Evolutionary conservation across 2,888 invertebrate species (phyloP).

Genomic region (Caenorhabditis virilis): DNA sequence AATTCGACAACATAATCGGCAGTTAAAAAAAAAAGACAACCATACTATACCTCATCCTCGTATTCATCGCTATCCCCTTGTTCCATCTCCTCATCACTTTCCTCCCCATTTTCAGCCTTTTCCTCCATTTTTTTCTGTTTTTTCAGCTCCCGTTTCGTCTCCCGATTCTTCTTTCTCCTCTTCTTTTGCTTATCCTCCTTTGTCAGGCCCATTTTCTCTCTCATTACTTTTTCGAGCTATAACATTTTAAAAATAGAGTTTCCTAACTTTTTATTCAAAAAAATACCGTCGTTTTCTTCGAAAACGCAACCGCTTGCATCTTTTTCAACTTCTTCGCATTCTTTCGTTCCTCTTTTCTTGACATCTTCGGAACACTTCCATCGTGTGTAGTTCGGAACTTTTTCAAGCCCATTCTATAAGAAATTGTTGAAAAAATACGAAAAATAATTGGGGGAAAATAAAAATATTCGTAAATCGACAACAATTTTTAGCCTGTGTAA

Average conservation of each 20-base stretch:
- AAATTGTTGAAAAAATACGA: too few relatives aligned
- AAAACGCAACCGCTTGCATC: slow-evolving; percentile 42
- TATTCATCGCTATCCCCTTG: slow-evolving; percentile 3
- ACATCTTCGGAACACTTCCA: slow-evolving; percentile 3
- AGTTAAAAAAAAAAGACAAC: too few relatives aligned
- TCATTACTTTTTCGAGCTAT: slow-evolving; percentile 48
- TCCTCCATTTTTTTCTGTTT: slow-evolving; percentile 15
- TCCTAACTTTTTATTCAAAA: not conserved
- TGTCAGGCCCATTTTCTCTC: slow-evolving; percentile 32
- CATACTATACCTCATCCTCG: slow-evolving; percentile 1
- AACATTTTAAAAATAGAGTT: slow-evolving; percentile 4
- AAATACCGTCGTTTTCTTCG: slow-evolving; percentile 26
- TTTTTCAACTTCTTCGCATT: slow-evolving; percentile 51
- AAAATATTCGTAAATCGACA: too few relatives aligned
- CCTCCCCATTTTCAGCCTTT: slow-evolving; percentile 3
- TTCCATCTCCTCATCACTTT: slow-evolving; percentile 15
- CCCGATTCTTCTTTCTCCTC: slow-evolving; percentile 29
- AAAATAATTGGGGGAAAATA: not conserved
- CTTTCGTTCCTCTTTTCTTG: slow-evolving; percentile 45
- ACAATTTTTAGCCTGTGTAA: too few relatives aligned
- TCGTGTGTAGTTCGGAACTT: not conserved
- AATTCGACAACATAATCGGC: too few relatives aligned
- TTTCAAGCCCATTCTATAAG: not conserved
- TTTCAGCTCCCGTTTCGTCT: slow-evolving; percentile 18
- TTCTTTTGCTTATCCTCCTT: slow-evolving; percentile 36